Base-by-base conservation (phyloP, 2,113 vertebrate genomes). In the Salminus brasiliensis region DNA sequence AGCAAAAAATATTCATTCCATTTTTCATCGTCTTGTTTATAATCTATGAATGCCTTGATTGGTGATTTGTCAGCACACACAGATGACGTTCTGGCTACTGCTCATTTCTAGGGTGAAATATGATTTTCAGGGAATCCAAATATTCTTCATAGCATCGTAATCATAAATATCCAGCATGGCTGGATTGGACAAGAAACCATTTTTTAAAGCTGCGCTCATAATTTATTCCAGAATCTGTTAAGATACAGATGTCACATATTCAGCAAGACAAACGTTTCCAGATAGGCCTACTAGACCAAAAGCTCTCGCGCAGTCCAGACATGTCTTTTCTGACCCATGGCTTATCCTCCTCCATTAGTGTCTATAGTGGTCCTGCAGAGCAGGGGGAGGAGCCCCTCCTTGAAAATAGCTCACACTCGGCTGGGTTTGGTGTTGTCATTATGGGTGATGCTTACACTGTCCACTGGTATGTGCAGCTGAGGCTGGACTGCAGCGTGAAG, bases 301-400 rank as follows among this genome's bases (percentile, higher is more conserved):
- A 60, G n/a, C 34, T 53, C 21, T 65, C 3, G 52, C 65, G 49
- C 43, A 75, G 45, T 53, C 74, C 30, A 34, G 3, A 76, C 30
- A 66, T 10, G 18, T 18, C 23, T 68, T 77, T 77, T 68, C 36
- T 15, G 15, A 41, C 68, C 11, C 36, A 11, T 57, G 36, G 45
- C 30, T 47, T 2, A 57, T 77, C 41, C 18, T 63, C 27, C 41
- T 67, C 34, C 49, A 57, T 68, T 68, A 68, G 23, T 68, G 63
- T 68, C 75, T 25, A 68, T 11, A 12, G 49, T 41, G 41, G 45
- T 23, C 57, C 72, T 74, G 73, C 25, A 68, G 74, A 41, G 47
- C 74, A 53, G 66, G 10, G n/a, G 36, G 36, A 47, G 39, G 66
- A 49, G 41, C 6, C 25, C 25, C 18, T n/a, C 18, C 39, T 66